phyloP scores from a whole-genome alignment of 2,888 invertebrate genomes.

The Hyposoter dolosus region DNA sequence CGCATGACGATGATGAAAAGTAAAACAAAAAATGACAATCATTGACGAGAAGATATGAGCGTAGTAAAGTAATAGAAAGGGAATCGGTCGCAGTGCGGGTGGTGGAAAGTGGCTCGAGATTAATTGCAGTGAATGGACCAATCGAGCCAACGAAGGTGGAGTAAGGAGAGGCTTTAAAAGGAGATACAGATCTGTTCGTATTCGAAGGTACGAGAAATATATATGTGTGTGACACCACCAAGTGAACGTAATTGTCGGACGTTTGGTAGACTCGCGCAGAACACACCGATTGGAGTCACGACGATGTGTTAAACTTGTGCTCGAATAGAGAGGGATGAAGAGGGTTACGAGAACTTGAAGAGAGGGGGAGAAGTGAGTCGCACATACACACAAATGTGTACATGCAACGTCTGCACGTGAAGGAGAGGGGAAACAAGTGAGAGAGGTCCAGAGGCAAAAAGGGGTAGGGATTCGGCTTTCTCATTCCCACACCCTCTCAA shows the following conservation, averaged over 20 bases:
- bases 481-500: constrained; percentile 44
- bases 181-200: constrained; percentile 35
- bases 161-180: constrained; percentile 60
- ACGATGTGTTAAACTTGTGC: constrained; percentile 44
- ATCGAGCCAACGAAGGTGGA: constrained; percentile 61
- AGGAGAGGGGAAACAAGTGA: constrained; percentile 71
- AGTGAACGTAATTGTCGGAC: constrained; percentile 68
- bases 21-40: constrained; percentile 27
- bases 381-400: neutral
- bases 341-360: constrained; percentile 31
- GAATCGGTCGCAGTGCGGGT: neutral
- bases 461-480: constrained; percentile 67
- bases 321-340: constrained; percentile 48
- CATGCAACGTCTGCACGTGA: constrained; percentile 22
- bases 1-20: neutral
- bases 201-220: constrained; percentile 30
- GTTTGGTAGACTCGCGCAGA: constrained; percentile 54
- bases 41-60: constrained; percentile 12
- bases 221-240: constrained; percentile 54
- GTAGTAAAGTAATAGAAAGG: constrained; percentile 26
- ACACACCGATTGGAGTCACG: constrained; percentile 44
- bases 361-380: constrained; percentile 51
- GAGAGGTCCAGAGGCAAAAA: constrained; percentile 56
- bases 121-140: constrained; percentile 66
- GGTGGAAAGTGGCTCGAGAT: constrained; percentile 65